Base-by-base conservation (phyloP, 2,797 vertebrate genomes). In the Rhinoraja longicauda region DNA sequence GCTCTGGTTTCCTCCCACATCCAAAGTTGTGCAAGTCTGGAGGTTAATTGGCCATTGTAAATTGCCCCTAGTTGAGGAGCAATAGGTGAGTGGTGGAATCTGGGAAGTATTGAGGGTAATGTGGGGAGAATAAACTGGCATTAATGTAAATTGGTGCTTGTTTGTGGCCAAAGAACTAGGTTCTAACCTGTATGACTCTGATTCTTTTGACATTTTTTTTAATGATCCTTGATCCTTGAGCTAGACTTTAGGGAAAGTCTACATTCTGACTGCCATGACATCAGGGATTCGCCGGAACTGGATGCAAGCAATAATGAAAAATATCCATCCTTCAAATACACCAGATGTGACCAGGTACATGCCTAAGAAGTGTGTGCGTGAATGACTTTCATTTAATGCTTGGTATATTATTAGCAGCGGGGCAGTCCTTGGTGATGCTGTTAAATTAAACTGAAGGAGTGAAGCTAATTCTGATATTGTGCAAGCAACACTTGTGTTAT, bases 261-360 rank as follows among this genome's bases (percentile, higher is more conserved):
- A 98, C 95, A 99, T 97, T 1, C 96, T 99, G 94, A 99, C 99
- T 0, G 99, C 98, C 88, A 99, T 99, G 99, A 99, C 99, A 0
- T 99, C 98, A 0, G 99, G 99, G 93, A 99, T 99, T 95, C 98
- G 99, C 2, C 97, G 98, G 94, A 99, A 99, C 95, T 99, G 99
- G 99, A 99, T 99, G 94, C 99, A 99, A 95, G 99, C 99, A 94
- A 98, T 99, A 94, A 98, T 99, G 97, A 99, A 99, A 95, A 99
- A 98, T 0, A 97, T 98, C 88, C 97, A 97, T 29, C 98, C 99
- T 53, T 96, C 97, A 77, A 96, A 97, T 0, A 97, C 98, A 93
- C 99, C 99, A 0, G 99, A 99, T 26, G 98, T 99, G 94, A 99
- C 99, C 8, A 98, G 99, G 99, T 99, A 96, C 96, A 96, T 92